A percentile compares a stretch with the other conserved stretches of the same genome.
Conservation (phyloP, 2,113 vertebrate species). For the Stercorarius parasiticus region DNA sequence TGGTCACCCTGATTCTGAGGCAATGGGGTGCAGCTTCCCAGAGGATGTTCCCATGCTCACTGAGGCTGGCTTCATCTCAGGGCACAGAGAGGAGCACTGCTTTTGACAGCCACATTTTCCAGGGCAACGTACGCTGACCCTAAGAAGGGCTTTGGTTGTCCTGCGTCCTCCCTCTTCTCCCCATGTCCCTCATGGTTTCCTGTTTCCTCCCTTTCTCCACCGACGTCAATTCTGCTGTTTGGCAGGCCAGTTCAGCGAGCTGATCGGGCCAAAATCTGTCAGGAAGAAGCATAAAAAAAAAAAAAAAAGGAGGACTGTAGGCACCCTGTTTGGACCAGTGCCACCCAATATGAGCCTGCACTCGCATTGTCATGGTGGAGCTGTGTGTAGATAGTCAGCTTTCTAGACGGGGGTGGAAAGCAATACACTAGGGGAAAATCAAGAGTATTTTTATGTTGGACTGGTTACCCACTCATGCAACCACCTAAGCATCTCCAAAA, state of each 20-base stretch:
- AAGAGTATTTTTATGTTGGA: not conserved
- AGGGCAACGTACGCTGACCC: not conserved
- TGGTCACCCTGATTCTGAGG: not conserved
- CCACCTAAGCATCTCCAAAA: not conserved
- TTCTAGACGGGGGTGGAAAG: not conserved
- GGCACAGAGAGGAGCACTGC: not conserved
- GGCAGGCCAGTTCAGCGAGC: not conserved
- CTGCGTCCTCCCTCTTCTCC: not conserved
- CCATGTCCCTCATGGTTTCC: rapidly evolving
- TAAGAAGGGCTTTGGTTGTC: not conserved
- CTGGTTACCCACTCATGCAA: not conserved
- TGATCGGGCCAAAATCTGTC: not conserved
- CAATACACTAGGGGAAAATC: not conserved
- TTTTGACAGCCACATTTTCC: not conserved
- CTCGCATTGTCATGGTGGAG: rapidly evolving
- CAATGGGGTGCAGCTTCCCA: not conserved
- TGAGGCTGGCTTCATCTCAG: not conserved
- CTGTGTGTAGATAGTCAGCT: not conserved
- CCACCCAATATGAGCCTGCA: not conserved
- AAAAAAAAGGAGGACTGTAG: not conserved
- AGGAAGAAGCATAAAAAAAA: not conserved
- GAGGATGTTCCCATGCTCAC: not conserved
- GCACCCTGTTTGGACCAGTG: not conserved
- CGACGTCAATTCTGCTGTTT: not conserved
- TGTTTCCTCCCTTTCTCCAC: not conserved